Conservation (phyloP, 1,140 invertebrate species). For the Rhagoletis zephyria region DNA sequence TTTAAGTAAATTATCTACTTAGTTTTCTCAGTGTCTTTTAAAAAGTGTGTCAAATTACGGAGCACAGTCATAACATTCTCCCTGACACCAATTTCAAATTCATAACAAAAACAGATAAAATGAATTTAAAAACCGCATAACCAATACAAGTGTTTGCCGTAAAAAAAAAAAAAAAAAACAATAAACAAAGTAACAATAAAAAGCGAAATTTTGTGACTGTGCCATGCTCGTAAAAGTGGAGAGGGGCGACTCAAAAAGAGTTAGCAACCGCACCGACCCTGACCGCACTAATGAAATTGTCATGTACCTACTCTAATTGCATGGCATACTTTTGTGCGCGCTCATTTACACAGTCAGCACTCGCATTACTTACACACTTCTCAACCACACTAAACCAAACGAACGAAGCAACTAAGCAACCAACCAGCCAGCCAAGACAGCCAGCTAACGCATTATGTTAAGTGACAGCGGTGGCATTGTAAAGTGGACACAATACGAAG, state of each 20-base stretch:
- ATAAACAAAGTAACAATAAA: neutral
- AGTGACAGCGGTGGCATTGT: neutral
- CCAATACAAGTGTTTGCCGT: neutral
- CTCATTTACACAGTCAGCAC: neutral
- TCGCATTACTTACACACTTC: neutral
- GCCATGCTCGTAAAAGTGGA: neutral
- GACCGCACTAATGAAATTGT: slow-evolving; percentile 43
- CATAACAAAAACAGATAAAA: too few relatives aligned
- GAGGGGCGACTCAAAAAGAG: neutral
- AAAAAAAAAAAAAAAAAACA: neutral
- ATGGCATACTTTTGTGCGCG: slow-evolving; percentile 26
- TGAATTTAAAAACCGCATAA: neutral
- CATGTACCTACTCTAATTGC: slow-evolving; percentile 29
- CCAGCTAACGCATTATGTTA: neutral
- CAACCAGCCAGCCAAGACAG: too few relatives aligned
- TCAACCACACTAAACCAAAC: neutral
- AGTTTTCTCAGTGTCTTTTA: too few relatives aligned
- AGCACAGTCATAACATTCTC: too few relatives aligned
- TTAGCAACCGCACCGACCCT: neutral
- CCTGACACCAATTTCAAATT: too few relatives aligned
- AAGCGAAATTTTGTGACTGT: neutral
- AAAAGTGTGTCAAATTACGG: too few relatives aligned
- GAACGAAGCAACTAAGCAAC: too few relatives aligned
- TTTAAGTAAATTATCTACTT: too few relatives aligned
- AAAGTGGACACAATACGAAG: slow-evolving; percentile 1